Evolutionary conservation across 1,140 invertebrate species (phyloP).

Genomic region (Drosophila pruinosa): DNA sequence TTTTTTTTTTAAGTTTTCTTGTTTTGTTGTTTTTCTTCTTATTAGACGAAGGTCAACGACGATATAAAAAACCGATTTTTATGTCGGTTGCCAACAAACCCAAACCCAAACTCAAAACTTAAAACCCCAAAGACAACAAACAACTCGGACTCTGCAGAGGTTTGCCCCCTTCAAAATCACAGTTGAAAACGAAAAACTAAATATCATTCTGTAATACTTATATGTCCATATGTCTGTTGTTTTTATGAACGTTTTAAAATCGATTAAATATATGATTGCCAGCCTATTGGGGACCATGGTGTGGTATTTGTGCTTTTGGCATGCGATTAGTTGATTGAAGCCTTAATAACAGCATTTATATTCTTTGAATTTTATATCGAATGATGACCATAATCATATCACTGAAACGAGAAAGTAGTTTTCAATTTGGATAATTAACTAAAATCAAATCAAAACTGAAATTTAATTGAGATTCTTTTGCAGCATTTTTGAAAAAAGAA

Average conservation of each 20-base stretch:
- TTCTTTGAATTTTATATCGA: not conserved
- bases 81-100: constrained; percentile 56
- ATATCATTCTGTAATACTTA: constrained; percentile 35
- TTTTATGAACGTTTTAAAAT: constrained; percentile 75
- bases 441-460: not conserved
- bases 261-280: constrained; percentile 72
- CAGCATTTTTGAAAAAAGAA: too few relatives aligned
- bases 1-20: constrained; percentile 43
- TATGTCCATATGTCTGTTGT: constrained; percentile 11
- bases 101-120: constrained; percentile 3
- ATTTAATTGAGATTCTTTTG: too few relatives aligned
- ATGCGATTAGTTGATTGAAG: constrained; percentile 26
- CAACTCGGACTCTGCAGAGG: not conserved
- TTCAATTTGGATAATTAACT: not conserved
- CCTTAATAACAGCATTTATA: constrained; percentile 28
- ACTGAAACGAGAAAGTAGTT: constrained; percentile 8
- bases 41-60: constrained; percentile 80
- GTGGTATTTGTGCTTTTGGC: constrained; percentile 22
- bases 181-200: not conserved
- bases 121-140: constrained; percentile 10
- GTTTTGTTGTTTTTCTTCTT: constrained; percentile 56
- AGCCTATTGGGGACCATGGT: constrained; percentile 47
- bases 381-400: not conserved
- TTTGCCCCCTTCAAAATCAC: not conserved
- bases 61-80: constrained; percentile 75